Evolutionary conservation across 2,113 vertebrate genomes (phyloP).

Genomic region (Agapornis roseicollis): DNA sequence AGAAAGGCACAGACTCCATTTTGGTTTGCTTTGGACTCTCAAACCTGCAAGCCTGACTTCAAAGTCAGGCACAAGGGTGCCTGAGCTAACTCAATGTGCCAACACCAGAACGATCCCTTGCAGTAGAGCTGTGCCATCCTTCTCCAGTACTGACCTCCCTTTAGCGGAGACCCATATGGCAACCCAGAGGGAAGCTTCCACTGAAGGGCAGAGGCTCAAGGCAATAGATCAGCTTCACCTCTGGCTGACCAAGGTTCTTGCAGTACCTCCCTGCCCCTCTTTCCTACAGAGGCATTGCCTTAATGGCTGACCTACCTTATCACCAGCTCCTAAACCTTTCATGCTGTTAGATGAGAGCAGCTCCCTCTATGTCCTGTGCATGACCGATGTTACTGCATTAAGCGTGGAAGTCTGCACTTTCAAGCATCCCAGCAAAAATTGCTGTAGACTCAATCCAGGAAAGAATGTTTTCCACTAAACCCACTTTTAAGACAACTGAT

Average conservation of each 20-base stretch:
- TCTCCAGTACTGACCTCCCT: neutral
- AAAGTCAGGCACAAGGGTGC: neutral
- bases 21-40: neutral
- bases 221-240: neutral
- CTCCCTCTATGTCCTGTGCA: conserved; percentile 8
- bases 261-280: neutral
- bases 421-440: neutral
- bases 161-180: neutral
- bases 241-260: neutral
- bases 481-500: neutral
- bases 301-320: neutral
- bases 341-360: conserved; percentile 7
- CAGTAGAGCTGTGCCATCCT: conserved; percentile 15
- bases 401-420: neutral
- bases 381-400: neutral
- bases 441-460: neutral
- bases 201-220: neutral
- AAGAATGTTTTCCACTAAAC: neutral
- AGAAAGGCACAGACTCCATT: neutral
- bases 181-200: conserved; percentile 25
- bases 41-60: neutral
- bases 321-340: conserved; percentile 2
- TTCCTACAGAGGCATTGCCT: neutral
- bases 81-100: conserved; percentile 2
- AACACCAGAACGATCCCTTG: neutral